Evolutionary conservation across 2,888 invertebrate species (phyloP).

Genomic region (Mythimna lalbum): DNA sequence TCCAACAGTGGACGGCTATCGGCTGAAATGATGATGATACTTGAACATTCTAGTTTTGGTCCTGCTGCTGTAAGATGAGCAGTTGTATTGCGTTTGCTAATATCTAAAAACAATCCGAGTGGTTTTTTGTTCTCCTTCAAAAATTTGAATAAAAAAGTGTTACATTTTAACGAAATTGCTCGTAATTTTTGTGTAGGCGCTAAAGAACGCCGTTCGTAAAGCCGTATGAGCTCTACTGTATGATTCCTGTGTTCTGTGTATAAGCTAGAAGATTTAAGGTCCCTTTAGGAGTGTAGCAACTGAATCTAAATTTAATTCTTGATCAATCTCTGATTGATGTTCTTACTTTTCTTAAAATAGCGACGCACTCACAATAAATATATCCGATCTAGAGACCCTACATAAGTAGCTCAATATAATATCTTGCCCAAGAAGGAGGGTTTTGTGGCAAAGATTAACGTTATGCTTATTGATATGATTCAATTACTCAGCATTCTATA

Average conservation of each 20-base stretch:
- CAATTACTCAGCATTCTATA: not conserved
- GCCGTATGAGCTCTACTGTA: too few relatives aligned
- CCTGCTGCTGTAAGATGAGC: not conserved
- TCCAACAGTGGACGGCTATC: too few relatives aligned
- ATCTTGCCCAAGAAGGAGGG: not conserved
- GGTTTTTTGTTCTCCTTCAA: too few relatives aligned
- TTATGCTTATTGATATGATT: not conserved
- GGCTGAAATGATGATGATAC: too few relatives aligned
- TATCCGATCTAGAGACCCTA: not conserved
- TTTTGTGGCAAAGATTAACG: not conserved
- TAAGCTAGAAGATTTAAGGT: not conserved
- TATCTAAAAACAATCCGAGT: not conserved
- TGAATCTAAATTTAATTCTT: not conserved
- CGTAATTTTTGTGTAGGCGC: conserved; percentile 4
- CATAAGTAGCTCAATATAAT: not conserved
- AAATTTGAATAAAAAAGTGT: not conserved
- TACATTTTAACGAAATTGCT: conserved; percentile 6
- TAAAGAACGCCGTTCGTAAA: too few relatives aligned
- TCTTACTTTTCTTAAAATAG: too few relatives aligned
- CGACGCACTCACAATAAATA: too few relatives aligned
- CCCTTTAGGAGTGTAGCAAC: not conserved
- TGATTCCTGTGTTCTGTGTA: too few relatives aligned
- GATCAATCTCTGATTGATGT: too few relatives aligned
- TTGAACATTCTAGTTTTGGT: too few relatives aligned
- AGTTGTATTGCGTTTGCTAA: not conserved